phyloP scores from a whole-genome alignment of 1,140 invertebrate genomes.

The Cherax quadricarinatus region DNA sequence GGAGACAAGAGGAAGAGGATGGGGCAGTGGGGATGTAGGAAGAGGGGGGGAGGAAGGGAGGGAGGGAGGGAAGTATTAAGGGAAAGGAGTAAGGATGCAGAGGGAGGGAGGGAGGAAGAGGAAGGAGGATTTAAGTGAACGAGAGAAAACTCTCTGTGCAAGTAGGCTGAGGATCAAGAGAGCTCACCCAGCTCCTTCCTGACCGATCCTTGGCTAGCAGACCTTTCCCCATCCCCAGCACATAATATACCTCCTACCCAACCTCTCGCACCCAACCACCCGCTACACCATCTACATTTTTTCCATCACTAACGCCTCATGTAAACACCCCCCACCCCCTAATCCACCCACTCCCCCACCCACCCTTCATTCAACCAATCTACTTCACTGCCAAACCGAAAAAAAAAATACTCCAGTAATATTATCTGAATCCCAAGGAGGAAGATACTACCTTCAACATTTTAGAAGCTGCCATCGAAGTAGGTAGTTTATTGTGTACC shows the following conservation, averaged over 20 bases:
- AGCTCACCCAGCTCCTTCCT: neutral
- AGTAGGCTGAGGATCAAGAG: slow-evolving; percentile 22
- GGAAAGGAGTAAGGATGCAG: neutral
- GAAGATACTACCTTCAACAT: too few relatives aligned
- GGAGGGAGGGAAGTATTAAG: neutral
- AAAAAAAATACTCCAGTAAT: neutral
- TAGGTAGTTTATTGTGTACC: too few relatives aligned
- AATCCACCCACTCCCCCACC: neutral
- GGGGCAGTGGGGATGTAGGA: neutral
- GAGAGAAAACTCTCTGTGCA: slow-evolving; percentile 33
- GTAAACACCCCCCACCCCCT: neutral
- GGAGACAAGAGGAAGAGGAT: neutral
- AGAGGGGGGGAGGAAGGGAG: neutral
- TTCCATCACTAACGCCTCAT: neutral
- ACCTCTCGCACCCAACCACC: too few relatives aligned
- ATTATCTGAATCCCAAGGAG: too few relatives aligned
- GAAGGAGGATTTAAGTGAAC: neutral
- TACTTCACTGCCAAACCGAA: neutral
- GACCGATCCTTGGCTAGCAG: slow-evolving; percentile 22
- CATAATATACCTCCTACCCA: neutral
- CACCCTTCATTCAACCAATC: neutral
- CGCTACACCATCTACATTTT: neutral
- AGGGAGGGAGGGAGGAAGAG: neutral
- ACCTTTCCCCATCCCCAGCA: slow-evolving; percentile 1
- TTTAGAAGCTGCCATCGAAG: too few relatives aligned